Percentiles rank a stretch among this genome's conserved stretches.
Conservation (phyloP, 2,797 vertebrate species). For the Falco cherrug region DNA sequence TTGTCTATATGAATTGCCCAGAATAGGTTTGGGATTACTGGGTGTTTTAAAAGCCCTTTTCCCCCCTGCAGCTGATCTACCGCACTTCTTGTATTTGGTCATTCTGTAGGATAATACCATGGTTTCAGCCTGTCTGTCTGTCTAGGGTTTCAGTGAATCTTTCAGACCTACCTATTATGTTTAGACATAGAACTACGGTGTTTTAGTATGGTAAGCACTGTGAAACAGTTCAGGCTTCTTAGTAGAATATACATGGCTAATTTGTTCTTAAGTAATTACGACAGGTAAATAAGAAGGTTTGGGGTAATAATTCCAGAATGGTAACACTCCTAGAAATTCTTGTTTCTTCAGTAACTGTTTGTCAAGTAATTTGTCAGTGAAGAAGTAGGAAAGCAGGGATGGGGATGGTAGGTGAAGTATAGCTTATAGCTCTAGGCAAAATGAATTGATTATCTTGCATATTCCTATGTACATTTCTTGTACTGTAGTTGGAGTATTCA, state of each 20-base stretch:
- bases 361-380: not conserved
- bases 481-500: not conserved
- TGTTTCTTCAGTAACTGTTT: not conserved
- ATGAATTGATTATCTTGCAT: not conserved
- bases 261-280: conserved; percentile 14
- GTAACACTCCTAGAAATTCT: not conserved
- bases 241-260: not conserved
- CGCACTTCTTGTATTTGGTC: not conserved
- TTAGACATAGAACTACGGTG: not conserved
- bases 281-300: not conserved
- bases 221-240: not conserved
- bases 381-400: not conserved
- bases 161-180: not conserved
- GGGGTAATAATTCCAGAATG: not conserved
- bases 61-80: not conserved
- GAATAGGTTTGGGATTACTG: not conserved
- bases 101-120: not conserved
- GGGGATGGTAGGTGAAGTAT: not conserved
- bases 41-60: not conserved
- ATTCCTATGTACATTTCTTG: not conserved
- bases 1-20: not conserved
- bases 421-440: not conserved
- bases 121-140: not conserved
- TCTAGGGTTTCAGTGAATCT: not conserved
- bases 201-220: not conserved